A percentile compares a stretch with the other conserved stretches of the same genome.
phyloP scores from a whole-genome alignment of 2,888 invertebrate species.

The Drosophila nigricruria region DNA sequence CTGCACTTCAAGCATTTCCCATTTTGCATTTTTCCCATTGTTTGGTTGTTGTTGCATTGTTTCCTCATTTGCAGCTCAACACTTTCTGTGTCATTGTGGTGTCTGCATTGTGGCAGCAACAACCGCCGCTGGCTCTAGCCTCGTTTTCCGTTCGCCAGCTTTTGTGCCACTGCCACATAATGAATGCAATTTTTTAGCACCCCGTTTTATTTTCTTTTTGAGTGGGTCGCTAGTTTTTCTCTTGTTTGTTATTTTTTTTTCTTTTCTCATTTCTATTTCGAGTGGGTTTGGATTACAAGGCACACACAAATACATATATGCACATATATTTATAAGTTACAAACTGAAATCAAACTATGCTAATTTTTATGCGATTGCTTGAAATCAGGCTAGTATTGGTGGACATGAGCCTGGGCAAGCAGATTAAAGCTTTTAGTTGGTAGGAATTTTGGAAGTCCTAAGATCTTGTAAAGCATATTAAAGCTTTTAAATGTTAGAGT shows the following conservation, averaged over 20 bases:
- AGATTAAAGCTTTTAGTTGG: background rate
- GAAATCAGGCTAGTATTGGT: too few species aligned
- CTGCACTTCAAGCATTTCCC: constrained; percentile 65
- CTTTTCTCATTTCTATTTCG: background rate
- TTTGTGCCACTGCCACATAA: constrained; percentile 76
- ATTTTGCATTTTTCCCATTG: constrained; percentile 49
- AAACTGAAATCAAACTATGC: constrained; percentile 30
- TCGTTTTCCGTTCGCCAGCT: constrained; percentile 59
- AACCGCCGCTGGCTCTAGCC: constrained; percentile 69
- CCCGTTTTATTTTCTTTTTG: constrained; percentile 36
- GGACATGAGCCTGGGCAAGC: background rate
- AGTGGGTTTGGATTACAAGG: constrained; percentile 13
- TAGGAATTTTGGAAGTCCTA: too few species aligned
- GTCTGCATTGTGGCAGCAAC: constrained; percentile 61
- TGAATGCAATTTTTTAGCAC: constrained; percentile 82
- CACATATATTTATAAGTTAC: constrained; percentile 1
- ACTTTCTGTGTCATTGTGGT: constrained; percentile 78
- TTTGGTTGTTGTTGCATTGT: constrained; percentile 60
- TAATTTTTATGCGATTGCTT: constrained; percentile 16
- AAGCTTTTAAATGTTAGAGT: background rate
- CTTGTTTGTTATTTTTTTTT: background rate
- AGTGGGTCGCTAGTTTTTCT: constrained; percentile 42
- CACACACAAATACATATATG: constrained; percentile 11
- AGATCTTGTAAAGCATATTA: background rate
- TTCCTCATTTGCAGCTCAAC: constrained; percentile 78